Conservation (phyloP, 30 jellyfish, hydroid and myxozoan genomes). For the Aurelia aurita region DNA sequence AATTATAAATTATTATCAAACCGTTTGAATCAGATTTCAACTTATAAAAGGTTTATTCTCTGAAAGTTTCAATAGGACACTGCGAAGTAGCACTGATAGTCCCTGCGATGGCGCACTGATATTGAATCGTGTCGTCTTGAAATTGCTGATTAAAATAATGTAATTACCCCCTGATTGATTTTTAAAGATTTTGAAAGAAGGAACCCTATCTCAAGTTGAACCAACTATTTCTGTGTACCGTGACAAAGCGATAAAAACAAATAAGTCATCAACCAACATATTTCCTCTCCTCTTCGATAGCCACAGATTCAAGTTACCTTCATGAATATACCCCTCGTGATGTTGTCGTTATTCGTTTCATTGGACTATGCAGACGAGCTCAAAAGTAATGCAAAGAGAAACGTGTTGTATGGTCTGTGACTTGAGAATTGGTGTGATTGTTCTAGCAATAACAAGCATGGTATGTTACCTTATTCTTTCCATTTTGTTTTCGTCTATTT, state of each 20-base stretch:
- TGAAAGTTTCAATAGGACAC: no score
- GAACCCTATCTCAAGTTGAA: constrained; percentile 10
- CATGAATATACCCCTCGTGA: constrained; percentile 33
- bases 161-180: constrained; percentile 6
- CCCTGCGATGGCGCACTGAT: no score
- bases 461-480: constrained; percentile 19
- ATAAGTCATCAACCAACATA: not conserved
- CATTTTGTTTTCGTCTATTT: not conserved
- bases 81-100: no score
- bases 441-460: constrained; percentile 64
- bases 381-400: constrained; percentile 65
- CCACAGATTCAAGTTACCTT: not conserved
- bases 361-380: constrained; percentile 59
- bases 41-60: no score
- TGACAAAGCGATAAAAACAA: not conserved
- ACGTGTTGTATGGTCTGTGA: constrained; percentile 72
- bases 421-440: constrained; percentile 65
- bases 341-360: constrained; percentile 8
- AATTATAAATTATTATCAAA: no score
- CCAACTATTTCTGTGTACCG: constrained; percentile 4
- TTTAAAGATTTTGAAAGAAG: not conserved
- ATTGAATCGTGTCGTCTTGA: no score
- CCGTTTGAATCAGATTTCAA: no score
- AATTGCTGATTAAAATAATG: not conserved
- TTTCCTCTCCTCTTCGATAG: not conserved